Percentiles rank a stretch among this genome's conserved stretches.
phyloP scores from a whole-genome alignment of 2,888 invertebrate genomes.

The Helicoverpa assulta region DNA sequence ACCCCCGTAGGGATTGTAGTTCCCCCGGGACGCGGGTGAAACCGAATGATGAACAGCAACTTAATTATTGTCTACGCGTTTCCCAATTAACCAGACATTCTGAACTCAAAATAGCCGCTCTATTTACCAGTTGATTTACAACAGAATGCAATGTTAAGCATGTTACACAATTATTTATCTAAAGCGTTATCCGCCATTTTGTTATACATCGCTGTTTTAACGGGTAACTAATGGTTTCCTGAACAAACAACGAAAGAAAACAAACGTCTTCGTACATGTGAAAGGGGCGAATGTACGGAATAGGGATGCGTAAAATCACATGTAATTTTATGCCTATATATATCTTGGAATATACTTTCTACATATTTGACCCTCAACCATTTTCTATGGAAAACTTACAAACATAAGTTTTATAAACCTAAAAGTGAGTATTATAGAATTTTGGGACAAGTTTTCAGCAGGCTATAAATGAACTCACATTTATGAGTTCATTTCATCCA shows the following conservation, averaged over 20 bases:
- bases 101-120: slow-evolving; percentile 41
- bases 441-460: too few relatives aligned
- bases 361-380: too few relatives aligned
- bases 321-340: background rate
- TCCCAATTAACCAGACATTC: slow-evolving; percentile 13
- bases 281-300: slow-evolving; percentile 18
- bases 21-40: too few relatives aligned
- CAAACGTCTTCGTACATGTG: slow-evolving; percentile 19
- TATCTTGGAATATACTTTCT: too few relatives aligned
- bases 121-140: slow-evolving; percentile 50
- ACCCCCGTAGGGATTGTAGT: too few relatives aligned
- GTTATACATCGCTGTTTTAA: slow-evolving; percentile 32
- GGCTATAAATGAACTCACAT: too few relatives aligned
- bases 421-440: too few relatives aligned
- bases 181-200: slow-evolving; percentile 27
- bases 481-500: too few relatives aligned
- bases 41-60: background rate
- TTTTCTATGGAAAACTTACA: too few relatives aligned
- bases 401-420: too few relatives aligned
- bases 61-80: slow-evolving; percentile 3
- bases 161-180: slow-evolving; percentile 36
- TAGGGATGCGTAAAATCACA: slow-evolving; percentile 21
- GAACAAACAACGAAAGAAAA: slow-evolving; percentile 35
- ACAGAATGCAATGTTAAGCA: slow-evolving; percentile 26
- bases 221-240: slow-evolving; percentile 47